A percentile compares a stretch with the other conserved stretches of the same genome.
Evolutionary conservation across 2,797 vertebrate species (phyloP).

Genomic region (Microcaecilia unicolor): DNA sequence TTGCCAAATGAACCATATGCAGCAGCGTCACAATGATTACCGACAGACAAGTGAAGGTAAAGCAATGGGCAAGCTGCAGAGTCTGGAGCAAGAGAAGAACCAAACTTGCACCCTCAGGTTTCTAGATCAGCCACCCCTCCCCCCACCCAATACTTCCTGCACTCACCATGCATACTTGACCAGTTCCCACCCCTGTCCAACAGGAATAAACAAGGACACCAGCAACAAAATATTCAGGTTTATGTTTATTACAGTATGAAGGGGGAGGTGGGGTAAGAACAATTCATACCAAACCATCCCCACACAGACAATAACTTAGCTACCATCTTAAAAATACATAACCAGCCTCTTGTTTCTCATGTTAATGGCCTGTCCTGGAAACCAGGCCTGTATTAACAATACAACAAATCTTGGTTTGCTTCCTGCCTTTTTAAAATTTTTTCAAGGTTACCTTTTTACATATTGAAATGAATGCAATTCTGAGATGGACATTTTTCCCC

Average conservation of each 20-base stretch:
- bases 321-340: slow-evolving; percentile 50
- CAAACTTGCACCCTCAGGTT: too few relatives aligned
- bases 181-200: too few relatives aligned
- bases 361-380: slow-evolving; percentile 2
- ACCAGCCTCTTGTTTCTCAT: slow-evolving; percentile 26
- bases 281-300: slow-evolving; percentile 47
- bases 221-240: slow-evolving; percentile 24
- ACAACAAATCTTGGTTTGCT: slow-evolving; percentile 6
- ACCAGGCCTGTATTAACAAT: slow-evolving; percentile 5
- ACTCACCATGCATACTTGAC: too few relatives aligned
- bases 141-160: too few relatives aligned
- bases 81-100: too few relatives aligned
- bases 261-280: slow-evolving; percentile 21
- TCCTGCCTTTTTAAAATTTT: slow-evolving; percentile 3
- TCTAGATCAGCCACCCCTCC: neutral
- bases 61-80: too few relatives aligned
- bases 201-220: slow-evolving; percentile 28
- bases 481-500: slow-evolving; percentile 25
- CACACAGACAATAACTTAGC: slow-evolving; percentile 56
- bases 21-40: too few relatives aligned
- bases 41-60: too few relatives aligned
- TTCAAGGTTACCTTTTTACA: slow-evolving; percentile 3
- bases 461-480: slow-evolving; percentile 33
- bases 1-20: too few relatives aligned
- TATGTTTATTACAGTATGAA: slow-evolving; percentile 55